phyloP scores from a whole-genome alignment of 2,888 invertebrate genomes.

The Conomelus anceps region DNA sequence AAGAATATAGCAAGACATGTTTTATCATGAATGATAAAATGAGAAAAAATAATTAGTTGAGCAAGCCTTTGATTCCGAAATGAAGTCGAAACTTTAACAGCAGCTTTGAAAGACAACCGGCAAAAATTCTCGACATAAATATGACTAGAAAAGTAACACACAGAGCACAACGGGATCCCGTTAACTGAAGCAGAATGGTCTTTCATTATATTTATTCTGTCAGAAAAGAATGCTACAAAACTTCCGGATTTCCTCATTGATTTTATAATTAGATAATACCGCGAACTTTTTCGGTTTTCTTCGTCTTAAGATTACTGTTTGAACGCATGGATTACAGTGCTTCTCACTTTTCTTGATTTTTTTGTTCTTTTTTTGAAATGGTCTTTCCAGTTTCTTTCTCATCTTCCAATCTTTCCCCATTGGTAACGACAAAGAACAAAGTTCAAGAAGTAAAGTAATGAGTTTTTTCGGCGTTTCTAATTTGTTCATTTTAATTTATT shows the following conservation, averaged over 20 bases:
- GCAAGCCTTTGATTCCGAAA: neutral
- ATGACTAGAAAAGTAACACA: neutral
- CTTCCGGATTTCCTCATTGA: neutral
- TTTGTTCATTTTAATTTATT: neutral
- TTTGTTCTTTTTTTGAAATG: neutral
- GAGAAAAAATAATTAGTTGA: neutral
- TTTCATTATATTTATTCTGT: neutral
- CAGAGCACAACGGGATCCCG: neutral
- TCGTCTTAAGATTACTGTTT: neutral
- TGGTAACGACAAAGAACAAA: neutral
- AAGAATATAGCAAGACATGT: neutral
- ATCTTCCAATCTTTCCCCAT: neutral
- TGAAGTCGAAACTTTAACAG: neutral
- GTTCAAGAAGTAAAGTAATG: neutral
- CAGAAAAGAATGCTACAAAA: neutral
- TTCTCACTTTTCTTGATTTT: neutral
- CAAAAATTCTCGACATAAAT: neutral
- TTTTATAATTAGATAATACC: neutral
- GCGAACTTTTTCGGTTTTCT: neutral
- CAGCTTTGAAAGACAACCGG: neutral
- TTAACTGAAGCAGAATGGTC: neutral
- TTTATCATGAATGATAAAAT: neutral
- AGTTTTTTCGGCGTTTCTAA: neutral
- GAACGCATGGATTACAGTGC: neutral
- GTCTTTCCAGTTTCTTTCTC: neutral